A percentile compares a stretch with the other conserved stretches of the same genome.
Conservation (phyloP, 2,797 vertebrate species). For the Paguma larvata region DNA sequence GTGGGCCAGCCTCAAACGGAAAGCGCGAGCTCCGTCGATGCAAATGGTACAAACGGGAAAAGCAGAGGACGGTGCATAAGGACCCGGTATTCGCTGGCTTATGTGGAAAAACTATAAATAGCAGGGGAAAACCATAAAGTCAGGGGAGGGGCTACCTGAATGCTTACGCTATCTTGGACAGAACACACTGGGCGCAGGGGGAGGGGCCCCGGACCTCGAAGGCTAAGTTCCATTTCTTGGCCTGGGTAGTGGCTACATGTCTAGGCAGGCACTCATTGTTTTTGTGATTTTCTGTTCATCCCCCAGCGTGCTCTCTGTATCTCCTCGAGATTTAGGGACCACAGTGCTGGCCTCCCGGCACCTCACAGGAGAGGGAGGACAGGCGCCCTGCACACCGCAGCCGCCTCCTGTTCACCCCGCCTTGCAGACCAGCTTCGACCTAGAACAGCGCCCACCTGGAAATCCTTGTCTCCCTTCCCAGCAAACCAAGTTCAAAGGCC, state of each 20-base stretch:
- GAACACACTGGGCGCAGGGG: too few species aligned
- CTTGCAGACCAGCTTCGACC: neutral
- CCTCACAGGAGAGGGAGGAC: accelerated
- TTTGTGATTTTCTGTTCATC: neutral
- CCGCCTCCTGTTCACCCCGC: accelerated
- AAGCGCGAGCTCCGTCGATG: accelerated
- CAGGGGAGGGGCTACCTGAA: neutral
- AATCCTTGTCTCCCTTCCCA: neutral
- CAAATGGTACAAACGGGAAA: neutral
- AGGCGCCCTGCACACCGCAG: neutral
- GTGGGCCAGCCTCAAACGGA: neutral
- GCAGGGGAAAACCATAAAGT: neutral
- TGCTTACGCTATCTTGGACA: accelerated
- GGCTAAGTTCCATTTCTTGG: neutral
- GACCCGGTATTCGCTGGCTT: neutral
- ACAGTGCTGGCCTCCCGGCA: accelerated
- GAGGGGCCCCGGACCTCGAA: neutral
- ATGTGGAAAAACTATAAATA: neutral
- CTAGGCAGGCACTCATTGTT: neutral
- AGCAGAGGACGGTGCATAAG: neutral
- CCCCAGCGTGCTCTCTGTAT: neutral
- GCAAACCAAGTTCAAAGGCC: neutral
- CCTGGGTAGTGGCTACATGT: neutral
- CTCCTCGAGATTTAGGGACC: neutral
- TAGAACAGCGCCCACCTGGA: neutral